phyloP scores from a whole-genome alignment of 2,113 vertebrate species.

The Malaclemys terrapin region DNA sequence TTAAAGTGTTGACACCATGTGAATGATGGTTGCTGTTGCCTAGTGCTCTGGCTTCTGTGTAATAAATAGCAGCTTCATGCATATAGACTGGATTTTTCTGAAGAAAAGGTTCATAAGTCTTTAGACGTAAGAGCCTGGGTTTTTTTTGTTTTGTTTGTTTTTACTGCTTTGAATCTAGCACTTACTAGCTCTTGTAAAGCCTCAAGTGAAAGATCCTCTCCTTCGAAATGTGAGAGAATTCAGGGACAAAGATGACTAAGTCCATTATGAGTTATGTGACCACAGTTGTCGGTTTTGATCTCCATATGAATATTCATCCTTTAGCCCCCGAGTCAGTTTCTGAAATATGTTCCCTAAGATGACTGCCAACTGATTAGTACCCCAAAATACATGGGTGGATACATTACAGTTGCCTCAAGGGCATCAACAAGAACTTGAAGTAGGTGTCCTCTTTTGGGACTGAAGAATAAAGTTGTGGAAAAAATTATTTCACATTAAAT shows the following conservation, averaged over 20 bases:
- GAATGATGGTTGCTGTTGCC: not conserved
- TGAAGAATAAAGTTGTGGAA: fast-evolving
- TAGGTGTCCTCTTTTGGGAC: not conserved
- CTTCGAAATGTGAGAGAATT: not conserved
- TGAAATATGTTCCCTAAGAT: not conserved
- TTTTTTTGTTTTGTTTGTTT: not conserved
- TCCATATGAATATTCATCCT: not conserved
- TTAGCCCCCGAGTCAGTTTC: not conserved
- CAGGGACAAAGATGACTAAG: not conserved
- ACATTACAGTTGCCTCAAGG: not conserved
- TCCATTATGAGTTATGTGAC: not conserved
- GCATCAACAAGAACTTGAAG: not conserved
- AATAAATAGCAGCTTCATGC: not conserved
- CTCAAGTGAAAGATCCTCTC: not conserved
- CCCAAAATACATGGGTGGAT: not conserved
- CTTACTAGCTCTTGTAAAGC: not conserved
- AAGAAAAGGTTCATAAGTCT: fast-evolving
- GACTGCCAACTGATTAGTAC: constrained; percentile 4
- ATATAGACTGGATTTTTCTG: not conserved
- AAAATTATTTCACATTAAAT: not conserved
- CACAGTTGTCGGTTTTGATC: not conserved
- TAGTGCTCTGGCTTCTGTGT: not conserved
- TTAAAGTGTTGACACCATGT: fast-evolving
- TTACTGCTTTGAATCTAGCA: too few species aligned
- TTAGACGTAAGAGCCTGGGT: not conserved